phyloP scores from a whole-genome alignment of 2,888 invertebrate species.

The Erannis defoliaria region DNA sequence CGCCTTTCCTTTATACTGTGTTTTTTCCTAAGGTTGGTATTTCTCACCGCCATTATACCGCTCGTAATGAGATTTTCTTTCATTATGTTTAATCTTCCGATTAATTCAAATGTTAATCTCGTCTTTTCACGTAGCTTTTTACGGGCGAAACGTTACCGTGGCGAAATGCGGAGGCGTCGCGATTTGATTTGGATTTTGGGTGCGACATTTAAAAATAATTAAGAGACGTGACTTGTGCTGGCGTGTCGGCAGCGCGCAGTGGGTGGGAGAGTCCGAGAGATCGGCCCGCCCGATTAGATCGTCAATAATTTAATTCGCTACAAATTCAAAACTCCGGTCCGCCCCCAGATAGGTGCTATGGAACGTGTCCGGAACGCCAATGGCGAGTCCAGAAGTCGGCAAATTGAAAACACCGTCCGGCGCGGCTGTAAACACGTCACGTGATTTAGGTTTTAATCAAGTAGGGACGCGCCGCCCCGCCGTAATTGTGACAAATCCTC shows the following conservation, averaged over 20 bases:
- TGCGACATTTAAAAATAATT: constrained; percentile 80
- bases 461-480: constrained; percentile 82
- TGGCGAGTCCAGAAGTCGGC: constrained; percentile 79
- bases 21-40: constrained; percentile 66
- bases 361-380: constrained; percentile 85
- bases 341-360: constrained; percentile 81
- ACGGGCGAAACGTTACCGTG: constrained; percentile 72
- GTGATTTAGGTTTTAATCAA: constrained; percentile 87
- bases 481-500: constrained; percentile 87
- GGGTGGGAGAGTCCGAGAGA: constrained; percentile 59
- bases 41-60: constrained; percentile 85
- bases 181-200: constrained; percentile 69
- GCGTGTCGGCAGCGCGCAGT: constrained; percentile 44
- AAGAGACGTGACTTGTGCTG: constrained; percentile 74
- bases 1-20: constrained; percentile 77
- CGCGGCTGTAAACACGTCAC: constrained; percentile 86
- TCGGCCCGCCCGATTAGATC: constrained; percentile 77
- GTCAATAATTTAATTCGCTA: constrained; percentile 86
- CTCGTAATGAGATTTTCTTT: constrained; percentile 86
- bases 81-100: constrained; percentile 87
- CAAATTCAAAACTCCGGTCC: constrained; percentile 82
- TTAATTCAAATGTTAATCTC: constrained; percentile 86
- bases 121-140: constrained; percentile 80
- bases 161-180: constrained; percentile 67
- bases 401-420: constrained; percentile 86